Conservation (phyloP, 2,888 invertebrate species). For the Creontiades dilutus region DNA sequence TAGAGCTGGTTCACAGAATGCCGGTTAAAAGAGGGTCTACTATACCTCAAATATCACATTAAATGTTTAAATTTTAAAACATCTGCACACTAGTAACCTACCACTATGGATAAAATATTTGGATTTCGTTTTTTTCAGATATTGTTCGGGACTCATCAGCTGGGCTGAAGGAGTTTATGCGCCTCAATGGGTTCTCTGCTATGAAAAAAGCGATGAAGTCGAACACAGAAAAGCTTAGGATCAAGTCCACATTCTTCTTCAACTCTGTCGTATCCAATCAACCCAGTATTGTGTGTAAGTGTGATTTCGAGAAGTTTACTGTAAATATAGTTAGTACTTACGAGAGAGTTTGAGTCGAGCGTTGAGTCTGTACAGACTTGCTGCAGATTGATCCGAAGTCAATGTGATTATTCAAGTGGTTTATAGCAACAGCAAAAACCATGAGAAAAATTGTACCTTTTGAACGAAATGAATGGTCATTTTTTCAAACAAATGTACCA, state of each 20-base stretch:
- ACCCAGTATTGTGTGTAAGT: conserved; percentile 81
- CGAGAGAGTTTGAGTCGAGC: too few species aligned
- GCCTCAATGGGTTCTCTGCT: conserved; percentile 84
- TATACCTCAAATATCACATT: too few species aligned
- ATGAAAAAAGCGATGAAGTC: conserved; percentile 83
- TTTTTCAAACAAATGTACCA: conserved; percentile 40
- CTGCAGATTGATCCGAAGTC: too few species aligned
- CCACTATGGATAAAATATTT: too few species aligned
- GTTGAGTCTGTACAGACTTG: too few species aligned
- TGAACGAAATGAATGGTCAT: conserved; percentile 28
- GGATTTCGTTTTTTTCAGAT: conserved; percentile 80
- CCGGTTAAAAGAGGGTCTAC: too few species aligned
- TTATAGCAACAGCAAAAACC: too few species aligned
- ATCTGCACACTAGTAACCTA: too few species aligned
- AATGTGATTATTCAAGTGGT: too few species aligned
- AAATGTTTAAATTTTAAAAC: too few species aligned
- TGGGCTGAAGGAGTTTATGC: conserved; percentile 82
- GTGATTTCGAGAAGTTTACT: background rate
- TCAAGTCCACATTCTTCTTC: conserved; percentile 87
- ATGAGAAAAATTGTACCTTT: background rate
- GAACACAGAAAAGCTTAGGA: conserved; percentile 82
- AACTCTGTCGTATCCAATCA: conserved; percentile 82
- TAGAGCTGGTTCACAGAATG: too few species aligned
- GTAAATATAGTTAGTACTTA: too few species aligned
- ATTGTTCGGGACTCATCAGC: conserved; percentile 83